These are phyloP conservation scores for Acanthurus lineatus DNA, from an alignment of 2,797 vertebrate genomes.

Conservation along the genomic window DNA sequence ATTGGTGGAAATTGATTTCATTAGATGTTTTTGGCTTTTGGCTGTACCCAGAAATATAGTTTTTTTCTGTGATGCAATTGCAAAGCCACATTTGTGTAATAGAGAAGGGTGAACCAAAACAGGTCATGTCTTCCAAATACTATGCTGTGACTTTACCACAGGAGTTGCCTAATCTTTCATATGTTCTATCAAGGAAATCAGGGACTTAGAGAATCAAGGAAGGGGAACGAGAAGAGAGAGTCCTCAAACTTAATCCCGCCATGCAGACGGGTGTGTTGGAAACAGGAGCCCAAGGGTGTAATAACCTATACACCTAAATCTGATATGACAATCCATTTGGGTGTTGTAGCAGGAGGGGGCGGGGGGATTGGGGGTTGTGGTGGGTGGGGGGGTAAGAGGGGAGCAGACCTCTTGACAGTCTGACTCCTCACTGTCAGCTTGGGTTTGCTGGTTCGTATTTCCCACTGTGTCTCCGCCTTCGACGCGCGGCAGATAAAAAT, in stretches of 20 bases:
- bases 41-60: too few species aligned
- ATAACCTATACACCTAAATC: constrained; percentile 91
- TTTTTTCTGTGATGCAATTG: constrained; percentile 18
- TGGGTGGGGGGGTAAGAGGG: constrained; percentile 64
- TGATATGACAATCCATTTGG: constrained; percentile 91
- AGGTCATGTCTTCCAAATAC: constrained; percentile 7
- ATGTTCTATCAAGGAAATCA: constrained; percentile 66
- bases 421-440: constrained; percentile 86
- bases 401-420: constrained; percentile 83
- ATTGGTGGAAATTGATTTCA: background rate
- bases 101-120: constrained; percentile 9
- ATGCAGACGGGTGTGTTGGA: constrained; percentile 80
- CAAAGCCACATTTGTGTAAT: background rate
- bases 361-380: constrained; percentile 53
- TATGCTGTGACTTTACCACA: constrained; percentile 9
- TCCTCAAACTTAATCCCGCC: constrained; percentile 82
- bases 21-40: background rate
- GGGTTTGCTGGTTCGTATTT: constrained; percentile 86
- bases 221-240: constrained; percentile 71
- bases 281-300: constrained; percentile 89
- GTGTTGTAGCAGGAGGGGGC: constrained; percentile 82
- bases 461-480: constrained; percentile 84
- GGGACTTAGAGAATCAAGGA: constrained; percentile 53
- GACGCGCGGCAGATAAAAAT: constrained; percentile 86
- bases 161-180: constrained; percentile 24